Evolutionary conservation across 2,888 invertebrate species (phyloP).

Genomic region (Anagyrus pseudococci): DNA sequence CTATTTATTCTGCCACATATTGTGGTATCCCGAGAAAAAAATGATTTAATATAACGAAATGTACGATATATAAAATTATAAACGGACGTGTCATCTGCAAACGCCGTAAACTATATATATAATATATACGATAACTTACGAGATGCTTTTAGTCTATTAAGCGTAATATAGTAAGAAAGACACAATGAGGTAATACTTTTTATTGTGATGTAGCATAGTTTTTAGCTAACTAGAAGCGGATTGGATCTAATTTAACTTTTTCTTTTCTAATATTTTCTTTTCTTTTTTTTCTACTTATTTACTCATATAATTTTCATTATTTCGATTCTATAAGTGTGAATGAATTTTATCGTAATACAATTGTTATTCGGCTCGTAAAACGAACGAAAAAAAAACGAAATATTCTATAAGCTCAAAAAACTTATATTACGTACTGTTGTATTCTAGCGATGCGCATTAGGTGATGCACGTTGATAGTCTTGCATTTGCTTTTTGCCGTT

Average conservation of each 20-base stretch:
- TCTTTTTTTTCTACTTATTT: conserved; percentile 23
- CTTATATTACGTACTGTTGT: too few relatives aligned
- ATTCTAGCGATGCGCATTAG: conserved; percentile 40
- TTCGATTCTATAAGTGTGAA: conserved; percentile 32
- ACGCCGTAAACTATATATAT: conserved; percentile 29
- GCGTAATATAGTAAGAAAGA: conserved; percentile 19
- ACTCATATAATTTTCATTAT: too few relatives aligned
- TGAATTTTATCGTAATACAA: conserved; percentile 27
- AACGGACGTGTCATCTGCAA: conserved; percentile 38
- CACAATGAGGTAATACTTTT: conserved; percentile 40
- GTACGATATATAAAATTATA: conserved; percentile 36
- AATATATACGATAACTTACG: conserved; percentile 23
- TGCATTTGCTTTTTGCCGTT: conserved; percentile 49
- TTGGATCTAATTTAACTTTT: too few relatives aligned
- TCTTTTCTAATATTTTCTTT: conserved; percentile 28
- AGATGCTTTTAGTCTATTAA: conserved; percentile 28
- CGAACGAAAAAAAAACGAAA: conserved; percentile 28
- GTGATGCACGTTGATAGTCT: conserved; percentile 51
- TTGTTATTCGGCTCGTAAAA: conserved; percentile 29
- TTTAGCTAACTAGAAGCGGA: conserved; percentile 31
- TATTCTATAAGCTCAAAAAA: conserved; percentile 14
- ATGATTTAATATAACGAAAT: too few relatives aligned
- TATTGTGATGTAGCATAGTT: conserved; percentile 47
- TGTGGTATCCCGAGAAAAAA: conserved; percentile 10
- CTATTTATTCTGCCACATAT: conserved; percentile 44